Base-by-base conservation (phyloP, 2,888 invertebrate species). In the Philopedon plagiatum region DNA sequence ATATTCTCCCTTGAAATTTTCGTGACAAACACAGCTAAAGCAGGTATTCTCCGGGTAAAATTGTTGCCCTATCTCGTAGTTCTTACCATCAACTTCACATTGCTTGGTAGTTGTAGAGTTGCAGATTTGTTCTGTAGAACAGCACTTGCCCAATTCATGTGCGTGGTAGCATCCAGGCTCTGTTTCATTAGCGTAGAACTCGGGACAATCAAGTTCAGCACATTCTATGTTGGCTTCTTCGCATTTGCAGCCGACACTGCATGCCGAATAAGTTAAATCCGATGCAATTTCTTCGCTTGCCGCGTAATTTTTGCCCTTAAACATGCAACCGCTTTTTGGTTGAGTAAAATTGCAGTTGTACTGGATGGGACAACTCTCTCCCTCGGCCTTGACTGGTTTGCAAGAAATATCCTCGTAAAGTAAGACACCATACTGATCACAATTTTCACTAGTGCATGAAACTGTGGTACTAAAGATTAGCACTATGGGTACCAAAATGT, bases 31-130 rank as follows among this genome's bases (percentile, higher is more conserved):
- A 46, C 78, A 78, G 7, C 13, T 39, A 2, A 61, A 56, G 44
- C 78, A 78, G 7, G 68, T 69, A 65, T 62, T n/a, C 32, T 68
- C 32, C 54, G 76, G 68, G 21, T 44, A 49, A 41, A 74, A 74
- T 13, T 58, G 23, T 60, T 74, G 58, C 7, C 74, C 74, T 2
- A 68, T 11, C 26, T 51, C 37, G 32, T 74, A 74, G 1, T 11
- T n/a, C 11, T 44, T 26, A 4, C 65, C 69, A n/a, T 73, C 65
- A 4, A 73, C 92, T 92, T 74, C 90, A 89, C 1, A 89, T 0
- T 66, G 61, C 26, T 51, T 26, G 19, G 66, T 46, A 29, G 18
- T 23, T 8, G 56, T 49, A 1, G 44, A 23, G 39, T 73, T 66
- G 63, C 67, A 62, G 62, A 75, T 15, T 23, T 23, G 18, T 19